These are phyloP conservation scores for Rhabditoides inermis DNA, from an alignment of 2,888 invertebrate species.

Conservation along the genomic window DNA sequence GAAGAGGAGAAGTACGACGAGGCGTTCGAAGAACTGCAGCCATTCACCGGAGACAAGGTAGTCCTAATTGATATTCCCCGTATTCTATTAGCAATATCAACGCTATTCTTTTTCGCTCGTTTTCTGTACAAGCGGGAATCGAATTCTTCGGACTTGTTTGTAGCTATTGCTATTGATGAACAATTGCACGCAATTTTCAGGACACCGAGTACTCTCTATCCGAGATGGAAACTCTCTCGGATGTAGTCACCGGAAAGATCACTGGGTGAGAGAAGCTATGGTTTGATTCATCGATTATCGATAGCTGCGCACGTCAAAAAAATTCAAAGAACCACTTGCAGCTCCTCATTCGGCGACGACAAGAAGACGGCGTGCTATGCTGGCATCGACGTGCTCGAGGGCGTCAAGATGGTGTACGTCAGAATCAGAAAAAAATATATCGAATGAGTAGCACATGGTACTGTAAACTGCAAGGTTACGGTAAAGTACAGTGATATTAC, in stretches of 20 bases:
- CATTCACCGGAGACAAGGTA: too few relatives aligned
- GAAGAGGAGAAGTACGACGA: constrained; percentile 18
- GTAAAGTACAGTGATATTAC: too few relatives aligned
- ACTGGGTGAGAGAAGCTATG: constrained; percentile 20
- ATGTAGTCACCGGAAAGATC: constrained; percentile 22
- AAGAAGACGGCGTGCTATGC: constrained; percentile 30
- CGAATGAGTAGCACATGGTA: too few relatives aligned
- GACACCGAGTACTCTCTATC: constrained; percentile 16
- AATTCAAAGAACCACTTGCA: constrained; percentile 6
- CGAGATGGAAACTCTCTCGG: constrained; percentile 24
- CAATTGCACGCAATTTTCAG: constrained; percentile 3
- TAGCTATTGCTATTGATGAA: constrained; percentile 9
- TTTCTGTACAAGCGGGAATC: too few relatives aligned
- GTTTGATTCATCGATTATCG: neutral
- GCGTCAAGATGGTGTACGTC: constrained; percentile 24
- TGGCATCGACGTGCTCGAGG: constrained; percentile 24
- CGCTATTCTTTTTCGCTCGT: too few relatives aligned
- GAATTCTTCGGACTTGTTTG: too few relatives aligned
- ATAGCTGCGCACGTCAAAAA: neutral
- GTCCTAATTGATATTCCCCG: too few relatives aligned
- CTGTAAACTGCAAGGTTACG: too few relatives aligned
- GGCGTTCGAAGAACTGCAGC: too few relatives aligned
- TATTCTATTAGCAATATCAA: too few relatives aligned
- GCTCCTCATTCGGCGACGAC: constrained; percentile 25
- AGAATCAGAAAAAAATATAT: too few relatives aligned